Evolutionary conservation across 2,113 vertebrate genomes (phyloP), one percentile per base, ranked within the genome.

Genomic region (Cheirogaleus medius): DNA sequence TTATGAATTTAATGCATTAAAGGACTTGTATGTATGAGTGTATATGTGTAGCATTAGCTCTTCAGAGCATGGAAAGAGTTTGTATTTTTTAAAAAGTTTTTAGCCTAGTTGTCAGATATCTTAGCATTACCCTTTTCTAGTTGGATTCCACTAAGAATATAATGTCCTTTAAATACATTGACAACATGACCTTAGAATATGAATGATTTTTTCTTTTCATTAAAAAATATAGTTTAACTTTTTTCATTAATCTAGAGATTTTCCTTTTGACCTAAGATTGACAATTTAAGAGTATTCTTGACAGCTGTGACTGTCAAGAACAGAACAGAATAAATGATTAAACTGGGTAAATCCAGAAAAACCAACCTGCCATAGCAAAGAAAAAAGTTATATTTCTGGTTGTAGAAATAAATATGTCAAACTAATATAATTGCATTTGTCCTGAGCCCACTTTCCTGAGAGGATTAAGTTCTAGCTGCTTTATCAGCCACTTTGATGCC

Each of bases 211-310:
- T 95, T 97, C 84, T 97, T 97, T 97, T 95, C 97, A 92, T 94
- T 97, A 97, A 97, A 97, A 98, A 98, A 95, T 94, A 96, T 73
- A 94, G 91, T 97, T 98, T 98, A 97, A 96, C 96, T 98, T 98
- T 98, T 98, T 98, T 98, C 96, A 97, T 97, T 98, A 98, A 98
- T 98, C 97, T 85, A 76, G 97, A 98, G 96, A 98, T 98, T 98
- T 98, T 98, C 96, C 98, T 98, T 98, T 95, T 90, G 97, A 93
- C 90, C 66, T 44, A 97, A 97, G 97, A 98, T 49, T 97, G 98
- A 98, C 98, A 95, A 93, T 90, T 96, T 97, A 98, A 92, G 97
- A 98, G 97, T 95, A 91, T 97, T 96, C 97, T 97, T 98, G 98
- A 98, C 98, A 98, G 96, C 90, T 87, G 85, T 93, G 98, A 76